Conservation (phyloP, 2,888 invertebrate genomes). For the Caenorhabditis imperialis region DNA sequence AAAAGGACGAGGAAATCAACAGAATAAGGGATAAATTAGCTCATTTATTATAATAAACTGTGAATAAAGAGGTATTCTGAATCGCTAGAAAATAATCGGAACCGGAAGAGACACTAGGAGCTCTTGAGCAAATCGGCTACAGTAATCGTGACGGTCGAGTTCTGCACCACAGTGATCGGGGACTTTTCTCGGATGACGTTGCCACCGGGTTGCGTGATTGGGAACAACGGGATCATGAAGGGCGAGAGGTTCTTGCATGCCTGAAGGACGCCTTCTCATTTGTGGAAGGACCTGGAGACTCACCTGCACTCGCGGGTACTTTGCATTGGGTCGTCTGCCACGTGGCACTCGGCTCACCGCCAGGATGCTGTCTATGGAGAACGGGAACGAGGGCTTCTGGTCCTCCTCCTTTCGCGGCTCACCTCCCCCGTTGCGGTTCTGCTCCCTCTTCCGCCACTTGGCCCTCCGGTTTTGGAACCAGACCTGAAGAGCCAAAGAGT, state of each 20-base stretch:
- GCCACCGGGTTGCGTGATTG: constrained; percentile 81
- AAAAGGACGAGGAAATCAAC: too few relatives aligned
- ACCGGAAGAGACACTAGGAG: constrained; percentile 1
- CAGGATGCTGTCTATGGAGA: constrained; percentile 80
- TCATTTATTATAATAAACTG: too few relatives aligned
- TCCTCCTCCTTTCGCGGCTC: constrained; percentile 24
- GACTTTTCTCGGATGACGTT: constrained; percentile 70
- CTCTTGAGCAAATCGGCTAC: constrained; percentile 36
- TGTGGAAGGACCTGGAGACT: background rate
- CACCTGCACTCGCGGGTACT: constrained; percentile 80
- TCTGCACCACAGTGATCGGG: constrained; percentile 8
- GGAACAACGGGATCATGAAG: constrained; percentile 79
- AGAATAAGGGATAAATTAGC: too few relatives aligned
- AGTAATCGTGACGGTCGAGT: constrained; percentile 6
- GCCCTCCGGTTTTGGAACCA: constrained; percentile 99
- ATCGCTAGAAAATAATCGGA: background rate
- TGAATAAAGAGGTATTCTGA: background rate
- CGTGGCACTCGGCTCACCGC: constrained; percentile 80
- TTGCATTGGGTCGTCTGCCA: constrained; percentile 80
- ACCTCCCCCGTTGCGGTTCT: constrained; percentile 41
- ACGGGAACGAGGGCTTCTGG: constrained; percentile 60
- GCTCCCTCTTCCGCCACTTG: constrained; percentile 99
- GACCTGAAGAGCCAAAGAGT: constrained; percentile 84
- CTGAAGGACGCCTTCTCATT: constrained; percentile 75
- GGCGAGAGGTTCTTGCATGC: constrained; percentile 80